phyloP scores from a whole-genome alignment of 2,113 vertebrate genomes.

The Apteryx mantelli region DNA sequence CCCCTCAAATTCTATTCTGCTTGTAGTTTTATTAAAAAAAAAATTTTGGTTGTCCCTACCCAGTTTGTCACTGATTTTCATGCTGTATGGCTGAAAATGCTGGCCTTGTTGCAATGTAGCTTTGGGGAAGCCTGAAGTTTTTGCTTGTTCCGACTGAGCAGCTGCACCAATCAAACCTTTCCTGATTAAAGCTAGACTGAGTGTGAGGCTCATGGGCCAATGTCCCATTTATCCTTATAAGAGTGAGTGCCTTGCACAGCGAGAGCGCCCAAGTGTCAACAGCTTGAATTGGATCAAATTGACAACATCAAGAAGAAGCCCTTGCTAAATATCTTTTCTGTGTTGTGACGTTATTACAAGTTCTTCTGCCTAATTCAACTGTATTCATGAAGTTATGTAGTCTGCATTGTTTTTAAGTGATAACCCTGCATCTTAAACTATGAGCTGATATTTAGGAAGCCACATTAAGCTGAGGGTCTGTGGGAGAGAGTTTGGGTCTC shows the following conservation, averaged over 20 bases:
- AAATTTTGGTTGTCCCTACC: background rate
- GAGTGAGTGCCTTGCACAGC: background rate
- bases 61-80: background rate
- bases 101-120: background rate
- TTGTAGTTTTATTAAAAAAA: background rate
- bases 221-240: background rate
- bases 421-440: background rate
- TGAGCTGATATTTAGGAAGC: background rate
- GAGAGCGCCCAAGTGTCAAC: background rate
- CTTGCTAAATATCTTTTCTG: background rate
- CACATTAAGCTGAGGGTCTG: background rate
- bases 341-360: background rate
- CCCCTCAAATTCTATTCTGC: background rate
- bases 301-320: background rate
- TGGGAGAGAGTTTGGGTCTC: background rate
- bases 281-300: background rate
- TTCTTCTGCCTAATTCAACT: background rate
- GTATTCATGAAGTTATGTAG: background rate
- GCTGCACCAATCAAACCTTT: background rate
- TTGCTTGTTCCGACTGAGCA: background rate
- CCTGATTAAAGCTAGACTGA: background rate
- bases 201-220: fast-evolving
- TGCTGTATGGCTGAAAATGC: background rate
- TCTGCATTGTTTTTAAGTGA: background rate
- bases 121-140: background rate